phyloP scores from a whole-genome alignment of 2,797 vertebrate species.

The Molothrus ater region DNA sequence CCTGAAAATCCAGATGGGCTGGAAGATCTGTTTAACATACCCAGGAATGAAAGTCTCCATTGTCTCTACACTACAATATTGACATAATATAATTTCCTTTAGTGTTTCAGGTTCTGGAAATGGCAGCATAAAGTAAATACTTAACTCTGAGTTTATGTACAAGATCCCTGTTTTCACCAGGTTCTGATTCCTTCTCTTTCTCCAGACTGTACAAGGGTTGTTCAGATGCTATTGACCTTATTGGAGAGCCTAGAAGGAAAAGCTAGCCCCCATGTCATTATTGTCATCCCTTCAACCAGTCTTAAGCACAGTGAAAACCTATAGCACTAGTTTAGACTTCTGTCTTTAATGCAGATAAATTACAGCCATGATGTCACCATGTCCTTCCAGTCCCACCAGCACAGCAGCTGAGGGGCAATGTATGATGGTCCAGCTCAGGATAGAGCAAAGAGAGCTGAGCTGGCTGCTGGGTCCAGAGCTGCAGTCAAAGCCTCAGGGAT shows the following conservation, averaged over 20 bases:
- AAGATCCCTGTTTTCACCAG: background rate
- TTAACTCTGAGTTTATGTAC: background rate
- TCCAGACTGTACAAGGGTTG: background rate
- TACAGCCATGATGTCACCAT: background rate
- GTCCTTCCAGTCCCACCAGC: background rate
- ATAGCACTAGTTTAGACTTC: background rate
- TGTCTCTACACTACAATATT: background rate
- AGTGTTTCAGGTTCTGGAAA: background rate
- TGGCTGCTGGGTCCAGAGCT: rapidly evolving
- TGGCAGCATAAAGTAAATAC: background rate
- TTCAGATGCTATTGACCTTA: background rate
- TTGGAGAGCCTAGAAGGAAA: background rate
- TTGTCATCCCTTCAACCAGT: background rate
- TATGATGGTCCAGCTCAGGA: background rate
- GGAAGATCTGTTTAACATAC: slow-evolving; percentile 13
- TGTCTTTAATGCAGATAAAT: background rate
- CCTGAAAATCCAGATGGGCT: background rate
- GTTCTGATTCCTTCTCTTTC: background rate
- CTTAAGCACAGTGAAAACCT: background rate
- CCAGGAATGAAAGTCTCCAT: background rate
- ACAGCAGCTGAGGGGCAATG: background rate
- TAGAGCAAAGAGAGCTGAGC: background rate
- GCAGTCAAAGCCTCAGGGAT: rapidly evolving
- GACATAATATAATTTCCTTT: slow-evolving; percentile 2
- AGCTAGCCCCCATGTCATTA: background rate